Evolutionary conservation across 53 echinoderm and acorn worm genomes (phyloP).

Genomic region (Temnopleurus reevesii): DNA sequence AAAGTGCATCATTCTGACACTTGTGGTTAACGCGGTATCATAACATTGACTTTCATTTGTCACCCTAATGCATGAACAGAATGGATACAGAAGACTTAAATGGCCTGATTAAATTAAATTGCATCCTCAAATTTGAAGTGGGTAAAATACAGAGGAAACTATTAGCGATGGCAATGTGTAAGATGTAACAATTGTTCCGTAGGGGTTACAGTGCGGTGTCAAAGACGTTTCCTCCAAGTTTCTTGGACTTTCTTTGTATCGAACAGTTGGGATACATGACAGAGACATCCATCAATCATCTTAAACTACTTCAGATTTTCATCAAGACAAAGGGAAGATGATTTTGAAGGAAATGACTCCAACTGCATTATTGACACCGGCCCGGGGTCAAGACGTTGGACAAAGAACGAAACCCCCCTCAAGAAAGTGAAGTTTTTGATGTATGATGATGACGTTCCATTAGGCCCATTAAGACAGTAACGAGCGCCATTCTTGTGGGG

Average conservation of each 20-base stretch:
- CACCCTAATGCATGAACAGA: neutral
- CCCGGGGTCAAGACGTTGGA: neutral
- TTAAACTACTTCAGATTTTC: neutral
- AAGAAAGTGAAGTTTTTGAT: slow-evolving; percentile 34
- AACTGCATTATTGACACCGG: slow-evolving; percentile 18
- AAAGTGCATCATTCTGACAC: neutral
- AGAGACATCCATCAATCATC: neutral
- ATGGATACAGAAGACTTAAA: neutral
- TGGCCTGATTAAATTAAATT: neutral
- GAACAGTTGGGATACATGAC: neutral
- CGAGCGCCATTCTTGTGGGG: neutral
- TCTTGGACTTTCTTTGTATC: neutral
- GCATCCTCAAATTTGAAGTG: neutral
- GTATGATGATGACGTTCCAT: slow-evolving; percentile 49
- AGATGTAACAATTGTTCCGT: neutral
- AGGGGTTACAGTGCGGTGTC: neutral
- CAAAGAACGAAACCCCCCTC: neutral
- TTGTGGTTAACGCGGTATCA: neutral
- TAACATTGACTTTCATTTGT: neutral
- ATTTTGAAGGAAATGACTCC: slow-evolving; percentile 18
- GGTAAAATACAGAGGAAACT: neutral
- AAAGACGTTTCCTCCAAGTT: neutral
- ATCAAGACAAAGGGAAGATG: slow-evolving; percentile 25
- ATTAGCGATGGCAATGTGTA: neutral
- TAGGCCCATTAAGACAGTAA: slow-evolving; percentile 25